Evolutionary conservation across 2,888 invertebrate genomes (phyloP).

Genomic region (Bibio marci): DNA sequence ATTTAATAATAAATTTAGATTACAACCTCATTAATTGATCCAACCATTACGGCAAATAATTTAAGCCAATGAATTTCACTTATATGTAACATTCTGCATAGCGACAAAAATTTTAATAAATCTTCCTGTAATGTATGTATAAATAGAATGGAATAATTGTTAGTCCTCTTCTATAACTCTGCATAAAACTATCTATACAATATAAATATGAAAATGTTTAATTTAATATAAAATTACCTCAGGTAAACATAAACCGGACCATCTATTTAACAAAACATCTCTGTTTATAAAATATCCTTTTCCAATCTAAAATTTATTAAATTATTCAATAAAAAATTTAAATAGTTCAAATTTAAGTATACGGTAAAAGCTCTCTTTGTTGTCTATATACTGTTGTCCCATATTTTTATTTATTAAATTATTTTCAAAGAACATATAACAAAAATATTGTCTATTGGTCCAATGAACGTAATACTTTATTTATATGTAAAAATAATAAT

Average conservation of each 20-base stretch:
- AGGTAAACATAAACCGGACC: slow-evolving; percentile 20
- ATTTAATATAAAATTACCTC: slow-evolving; percentile 12
- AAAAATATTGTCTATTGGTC: too few relatives aligned
- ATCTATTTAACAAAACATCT: slow-evolving; percentile 24
- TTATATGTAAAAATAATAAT: too few relatives aligned
- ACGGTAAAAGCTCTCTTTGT: too few relatives aligned
- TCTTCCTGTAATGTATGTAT: slow-evolving; percentile 14
- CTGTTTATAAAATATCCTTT: slow-evolving; percentile 17
- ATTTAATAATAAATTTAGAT: slow-evolving; percentile 3
- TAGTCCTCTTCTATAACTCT: not conserved
- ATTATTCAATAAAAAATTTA: too few relatives aligned
- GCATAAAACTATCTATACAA: too few relatives aligned
- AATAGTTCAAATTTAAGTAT: too few relatives aligned
- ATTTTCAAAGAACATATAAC: too few relatives aligned
- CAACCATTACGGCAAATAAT: slow-evolving; percentile 57
- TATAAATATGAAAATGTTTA: too few relatives aligned
- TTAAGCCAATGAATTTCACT: slow-evolving; percentile 46
- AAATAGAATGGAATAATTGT: not conserved
- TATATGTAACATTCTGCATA: slow-evolving; percentile 36
- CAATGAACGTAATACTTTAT: too few relatives aligned
- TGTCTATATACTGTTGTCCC: too few relatives aligned
- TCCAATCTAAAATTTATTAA: slow-evolving; percentile 18
- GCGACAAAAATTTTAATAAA: slow-evolving; percentile 42
- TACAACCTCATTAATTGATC: slow-evolving; percentile 46
- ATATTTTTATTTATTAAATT: too few relatives aligned